A percentile compares a stretch with the other conserved stretches of the same genome.
Conservation (phyloP, 2,888 invertebrate species). For the Acanthosepion pharaonis region DNA sequence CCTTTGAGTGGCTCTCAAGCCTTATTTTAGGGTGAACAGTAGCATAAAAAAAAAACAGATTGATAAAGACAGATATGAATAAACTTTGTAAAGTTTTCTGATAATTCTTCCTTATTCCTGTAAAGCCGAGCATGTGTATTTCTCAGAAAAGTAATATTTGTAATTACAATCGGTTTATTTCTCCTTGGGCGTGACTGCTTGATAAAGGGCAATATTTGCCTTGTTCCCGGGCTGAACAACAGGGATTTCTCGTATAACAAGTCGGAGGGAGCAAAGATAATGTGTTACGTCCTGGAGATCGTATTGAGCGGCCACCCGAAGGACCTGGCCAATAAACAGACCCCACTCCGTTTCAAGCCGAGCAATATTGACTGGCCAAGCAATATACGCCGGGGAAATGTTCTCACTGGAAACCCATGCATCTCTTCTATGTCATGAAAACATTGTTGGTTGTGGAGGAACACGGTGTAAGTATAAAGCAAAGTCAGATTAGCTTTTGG, state of each 20-base stretch:
- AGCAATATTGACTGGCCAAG: background rate
- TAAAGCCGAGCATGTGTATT: background rate
- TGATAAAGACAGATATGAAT: background rate
- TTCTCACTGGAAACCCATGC: background rate
- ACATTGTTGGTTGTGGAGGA: background rate
- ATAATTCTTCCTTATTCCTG: background rate
- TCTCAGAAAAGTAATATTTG: background rate
- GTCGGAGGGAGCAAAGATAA: background rate
- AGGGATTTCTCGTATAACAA: background rate
- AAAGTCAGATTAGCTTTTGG: background rate
- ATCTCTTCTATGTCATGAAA: background rate
- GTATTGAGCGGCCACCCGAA: background rate
- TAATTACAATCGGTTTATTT: background rate
- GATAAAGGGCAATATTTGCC: background rate
- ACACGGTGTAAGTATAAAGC: background rate
- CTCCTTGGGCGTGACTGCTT: too few relatives aligned
- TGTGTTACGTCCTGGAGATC: background rate
- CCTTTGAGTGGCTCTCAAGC: too few relatives aligned
- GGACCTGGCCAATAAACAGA: background rate
- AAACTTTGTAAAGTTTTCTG: background rate
- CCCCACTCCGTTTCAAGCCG: background rate
- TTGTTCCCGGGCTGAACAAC: background rate
- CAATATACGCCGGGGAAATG: background rate
- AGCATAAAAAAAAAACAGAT: too few relatives aligned
- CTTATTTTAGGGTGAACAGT: too few relatives aligned